Evolutionary conservation across 2,113 vertebrate species (phyloP), one percentile per base, ranked within the genome.

Genomic region (Rhipidura dahli): DNA sequence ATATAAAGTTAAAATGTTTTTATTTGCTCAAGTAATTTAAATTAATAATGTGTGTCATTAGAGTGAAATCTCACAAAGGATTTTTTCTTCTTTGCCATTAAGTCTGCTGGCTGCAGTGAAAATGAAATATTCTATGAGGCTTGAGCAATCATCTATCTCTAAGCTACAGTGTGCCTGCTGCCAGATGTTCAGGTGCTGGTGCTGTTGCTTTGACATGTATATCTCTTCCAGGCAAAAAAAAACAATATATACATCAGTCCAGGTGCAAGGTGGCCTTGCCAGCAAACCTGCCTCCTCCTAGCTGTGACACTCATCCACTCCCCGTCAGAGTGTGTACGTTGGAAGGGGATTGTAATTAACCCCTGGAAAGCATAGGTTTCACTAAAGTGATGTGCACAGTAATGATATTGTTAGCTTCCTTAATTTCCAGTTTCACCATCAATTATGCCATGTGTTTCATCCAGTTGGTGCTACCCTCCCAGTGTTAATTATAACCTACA

Each of bases 401-500:
- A 98, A 98, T 98, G 97, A 98, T 97, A 96, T 95, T 97, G 97
- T 98, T 97, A 96, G 96, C 97, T 96, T 92, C 97, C 97, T 94
- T 96, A 98, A 95, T 98, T 98, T 97, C 98, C 96, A 97, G 97
- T 98, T 98, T 98, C 97, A 92, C 97, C 98, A 98, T 98, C 98
- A 97, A 98, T 98, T 98, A 98, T 69, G 65, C 97, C 97, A 93
- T 97, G 98, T 98, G 98, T 98, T 98, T 98, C 98, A 97, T 98
- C 98, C 98, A 98, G 98, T 98, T 97, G 98, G 96, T 97, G 98
- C 98, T 98, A 97, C 98, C 98, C 98, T 98, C 98, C 97, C 98
- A 97, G 98, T 98, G 99, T 99, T 99, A 99, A 99, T 99, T 99
- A 99, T 99, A 99, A 99, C 98, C 98, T 99, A 99, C 99, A 98